phyloP scores from a whole-genome alignment of 1,140 invertebrate genomes.

The Pectinophora gossypiella region DNA sequence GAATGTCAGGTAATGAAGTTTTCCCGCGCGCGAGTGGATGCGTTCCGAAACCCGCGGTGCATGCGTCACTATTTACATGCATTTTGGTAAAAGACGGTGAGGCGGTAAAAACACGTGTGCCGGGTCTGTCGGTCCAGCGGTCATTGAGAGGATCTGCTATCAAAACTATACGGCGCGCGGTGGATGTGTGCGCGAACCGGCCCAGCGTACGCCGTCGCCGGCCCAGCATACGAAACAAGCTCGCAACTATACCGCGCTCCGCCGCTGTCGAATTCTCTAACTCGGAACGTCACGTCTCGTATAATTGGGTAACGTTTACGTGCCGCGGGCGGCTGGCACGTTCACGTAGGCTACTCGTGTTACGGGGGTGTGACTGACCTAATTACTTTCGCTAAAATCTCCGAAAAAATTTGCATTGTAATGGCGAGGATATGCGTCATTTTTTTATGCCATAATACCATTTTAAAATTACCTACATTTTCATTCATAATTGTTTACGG shows the following conservation, averaged over 20 bases:
- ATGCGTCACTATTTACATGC: slow-evolving; percentile 55
- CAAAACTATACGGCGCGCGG: slow-evolving; percentile 60
- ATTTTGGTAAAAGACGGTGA: slow-evolving; percentile 39
- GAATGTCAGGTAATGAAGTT: slow-evolving; percentile 46
- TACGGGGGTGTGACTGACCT: slow-evolving; percentile 56
- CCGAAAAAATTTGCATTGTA: slow-evolving; percentile 3
- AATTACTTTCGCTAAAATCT: slow-evolving; percentile 58
- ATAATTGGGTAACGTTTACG: slow-evolving; percentile 71
- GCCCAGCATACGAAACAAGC: slow-evolving; percentile 65
- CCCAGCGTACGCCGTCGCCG: slow-evolving; percentile 31
- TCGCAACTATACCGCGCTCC: slow-evolving; percentile 3
- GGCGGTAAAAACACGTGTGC: slow-evolving; percentile 58
- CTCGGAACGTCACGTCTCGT: slow-evolving; percentile 57
- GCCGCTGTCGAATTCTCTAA: slow-evolving; percentile 39
- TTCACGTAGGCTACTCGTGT: slow-evolving; percentile 27
- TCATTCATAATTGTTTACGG: neutral
- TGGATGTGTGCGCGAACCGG: slow-evolving; percentile 66
- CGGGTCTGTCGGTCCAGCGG: slow-evolving; percentile 69
- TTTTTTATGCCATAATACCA: neutral
- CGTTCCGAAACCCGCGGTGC: slow-evolving; percentile 44
- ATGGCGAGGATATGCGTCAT: neutral
- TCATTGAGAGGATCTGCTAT: slow-evolving; percentile 72
- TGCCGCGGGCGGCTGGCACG: slow-evolving; percentile 55
- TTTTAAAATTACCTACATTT: neutral
- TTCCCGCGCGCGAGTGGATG: slow-evolving; percentile 46